phyloP scores from a whole-genome alignment of 2,113 vertebrate genomes.

The Nothobranchius furzeri region DNA sequence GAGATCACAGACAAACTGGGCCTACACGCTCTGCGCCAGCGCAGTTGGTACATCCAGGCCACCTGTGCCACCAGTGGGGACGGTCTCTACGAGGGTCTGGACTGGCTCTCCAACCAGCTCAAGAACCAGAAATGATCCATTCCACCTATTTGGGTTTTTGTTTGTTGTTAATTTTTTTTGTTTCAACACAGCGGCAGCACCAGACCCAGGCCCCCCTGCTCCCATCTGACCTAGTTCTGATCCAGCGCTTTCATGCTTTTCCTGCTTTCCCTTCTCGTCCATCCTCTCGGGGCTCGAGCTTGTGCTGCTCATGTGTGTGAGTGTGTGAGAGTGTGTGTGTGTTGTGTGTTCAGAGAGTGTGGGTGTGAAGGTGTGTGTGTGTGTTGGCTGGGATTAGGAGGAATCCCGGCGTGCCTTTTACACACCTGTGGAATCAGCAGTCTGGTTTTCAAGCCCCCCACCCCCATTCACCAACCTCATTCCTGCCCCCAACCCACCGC shows the following conservation, averaged over 20 bases:
- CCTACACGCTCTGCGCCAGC: constrained; percentile 80
- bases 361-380: constrained; percentile 68
- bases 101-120: constrained; percentile 88
- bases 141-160: constrained; percentile 64
- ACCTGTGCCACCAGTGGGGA: constrained; percentile 87
- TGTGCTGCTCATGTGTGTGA: constrained; percentile 68
- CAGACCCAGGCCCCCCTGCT: constrained; percentile 62
- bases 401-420: constrained; percentile 81
- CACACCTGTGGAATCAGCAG: constrained; percentile 75
- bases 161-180: constrained; percentile 67
- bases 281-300: constrained; percentile 65
- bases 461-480: constrained; percentile 58
- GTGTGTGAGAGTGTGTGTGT: constrained; percentile 38
- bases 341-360: constrained; percentile 61
- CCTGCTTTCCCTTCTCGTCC: constrained; percentile 33
- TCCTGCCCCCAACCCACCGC: constrained; percentile 35
- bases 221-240: constrained; percentile 36
- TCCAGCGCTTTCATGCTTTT: constrained; percentile 48
- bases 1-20: constrained; percentile 89
- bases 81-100: constrained; percentile 84
- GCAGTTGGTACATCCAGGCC: constrained; percentile 89
- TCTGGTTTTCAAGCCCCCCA: constrained; percentile 66
- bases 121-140: constrained; percentile 87
- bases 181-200: constrained; percentile 72
- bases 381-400: constrained; percentile 76